Conservation (phyloP, 2,797 vertebrate species). For the Sciaenops ocellatus region DNA sequence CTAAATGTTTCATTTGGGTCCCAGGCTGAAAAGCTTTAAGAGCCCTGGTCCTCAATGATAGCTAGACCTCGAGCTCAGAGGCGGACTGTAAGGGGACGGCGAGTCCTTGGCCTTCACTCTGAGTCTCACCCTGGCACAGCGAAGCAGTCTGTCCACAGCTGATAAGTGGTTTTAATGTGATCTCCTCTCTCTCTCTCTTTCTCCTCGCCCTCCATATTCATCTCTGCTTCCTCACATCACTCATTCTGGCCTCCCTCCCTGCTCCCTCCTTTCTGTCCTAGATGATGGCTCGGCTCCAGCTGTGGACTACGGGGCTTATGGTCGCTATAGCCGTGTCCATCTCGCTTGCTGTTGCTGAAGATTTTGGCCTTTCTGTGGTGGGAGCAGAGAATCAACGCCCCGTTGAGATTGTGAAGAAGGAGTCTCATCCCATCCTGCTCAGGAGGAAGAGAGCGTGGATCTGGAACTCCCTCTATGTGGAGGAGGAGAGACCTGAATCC, state of each 20-base stretch:
- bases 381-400: not conserved
- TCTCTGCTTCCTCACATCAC: slow-evolving; percentile 36
- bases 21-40: slow-evolving; percentile 76
- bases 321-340: slow-evolving; percentile 45
- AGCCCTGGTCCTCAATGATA: slow-evolving; percentile 78
- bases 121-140: slow-evolving; percentile 70
- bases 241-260: slow-evolving; percentile 19
- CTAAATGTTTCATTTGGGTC: slow-evolving; percentile 80
- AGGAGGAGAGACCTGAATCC: slow-evolving; percentile 69
- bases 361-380: slow-evolving; percentile 24
- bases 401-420: slow-evolving; percentile 62
- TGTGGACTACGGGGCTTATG: slow-evolving; percentile 68
- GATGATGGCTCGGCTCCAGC: slow-evolving; percentile 74
- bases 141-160: slow-evolving; percentile 74
- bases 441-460: slow-evolving; percentile 82
- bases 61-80: slow-evolving; percentile 68
- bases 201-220: slow-evolving; percentile 35
- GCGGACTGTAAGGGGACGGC: slow-evolving; percentile 49
- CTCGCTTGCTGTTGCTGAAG: slow-evolving; percentile 27
- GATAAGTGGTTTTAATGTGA: slow-evolving; percentile 84
- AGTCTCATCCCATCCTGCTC: slow-evolving; percentile 58
- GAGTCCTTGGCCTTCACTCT: slow-evolving; percentile 76
- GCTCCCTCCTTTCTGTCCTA: slow-evolving; percentile 31
- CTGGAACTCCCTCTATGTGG: slow-evolving; percentile 79
- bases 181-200: slow-evolving; percentile 57